Evolutionary conservation across 2,888 invertebrate species (phyloP).

Genomic region (Cinara cedri): DNA sequence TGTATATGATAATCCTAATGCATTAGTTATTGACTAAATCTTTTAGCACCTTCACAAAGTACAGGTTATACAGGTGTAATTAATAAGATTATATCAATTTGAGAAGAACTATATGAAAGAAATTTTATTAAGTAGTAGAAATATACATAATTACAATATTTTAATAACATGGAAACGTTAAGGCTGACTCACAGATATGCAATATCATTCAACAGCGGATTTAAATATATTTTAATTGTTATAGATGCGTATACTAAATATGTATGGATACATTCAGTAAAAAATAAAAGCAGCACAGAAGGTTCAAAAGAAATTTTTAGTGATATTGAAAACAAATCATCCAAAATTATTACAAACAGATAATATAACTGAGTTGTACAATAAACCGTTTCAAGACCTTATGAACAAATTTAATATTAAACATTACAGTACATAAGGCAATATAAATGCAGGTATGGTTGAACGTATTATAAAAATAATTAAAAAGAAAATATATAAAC

Average conservation of each 20-base stretch:
- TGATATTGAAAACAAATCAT: constrained; percentile 58
- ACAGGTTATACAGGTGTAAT: too few relatives aligned
- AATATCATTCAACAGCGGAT: constrained; percentile 53
- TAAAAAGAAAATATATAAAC: constrained; percentile 61
- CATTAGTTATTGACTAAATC: too few relatives aligned
- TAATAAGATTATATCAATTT: too few relatives aligned
- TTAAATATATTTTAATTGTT: constrained; percentile 58
- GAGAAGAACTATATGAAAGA: not conserved
- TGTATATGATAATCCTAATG: too few relatives aligned
- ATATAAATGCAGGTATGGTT: constrained; percentile 24
- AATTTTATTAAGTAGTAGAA: not conserved
- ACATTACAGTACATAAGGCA: too few relatives aligned
- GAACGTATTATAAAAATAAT: constrained; percentile 61
- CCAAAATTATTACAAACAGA: constrained; percentile 59
- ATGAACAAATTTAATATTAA: constrained; percentile 56
- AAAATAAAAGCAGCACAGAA: constrained; percentile 58
- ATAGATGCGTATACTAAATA: constrained; percentile 60
- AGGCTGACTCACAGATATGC: constrained; percentile 50
- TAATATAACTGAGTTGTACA: constrained; percentile 60
- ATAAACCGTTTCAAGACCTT: constrained; percentile 54
- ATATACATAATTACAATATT: too few relatives aligned
- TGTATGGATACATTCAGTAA: constrained; percentile 59
- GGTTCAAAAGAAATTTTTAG: constrained; percentile 47
- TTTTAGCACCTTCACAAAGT: too few relatives aligned
- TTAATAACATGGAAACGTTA: not conserved